Evolutionary conservation across 2,797 vertebrate species (phyloP).

Genomic region (Mormyrops boulengeri): DNA sequence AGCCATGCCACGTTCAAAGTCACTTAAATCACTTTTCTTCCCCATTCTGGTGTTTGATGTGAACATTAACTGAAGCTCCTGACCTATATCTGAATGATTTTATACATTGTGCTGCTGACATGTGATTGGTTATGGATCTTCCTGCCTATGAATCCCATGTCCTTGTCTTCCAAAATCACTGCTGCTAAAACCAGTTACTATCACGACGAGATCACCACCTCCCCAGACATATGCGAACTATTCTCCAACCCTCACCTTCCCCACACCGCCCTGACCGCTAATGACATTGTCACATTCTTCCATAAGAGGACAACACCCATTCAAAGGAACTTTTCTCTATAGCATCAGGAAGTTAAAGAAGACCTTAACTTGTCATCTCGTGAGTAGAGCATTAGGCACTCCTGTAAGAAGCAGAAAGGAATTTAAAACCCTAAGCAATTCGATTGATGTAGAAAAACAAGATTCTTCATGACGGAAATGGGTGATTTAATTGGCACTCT

Average conservation of each 20-base stretch:
- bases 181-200: background rate
- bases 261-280: background rate
- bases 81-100: background rate
- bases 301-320: background rate
- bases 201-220: background rate
- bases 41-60: background rate
- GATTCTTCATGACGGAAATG: background rate
- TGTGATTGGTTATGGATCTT: background rate
- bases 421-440: background rate
- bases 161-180: background rate
- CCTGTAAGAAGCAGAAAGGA: background rate
- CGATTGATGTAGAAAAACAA: background rate
- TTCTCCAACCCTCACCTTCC: background rate
- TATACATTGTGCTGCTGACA: background rate
- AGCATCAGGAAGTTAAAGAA: background rate
- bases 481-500: background rate
- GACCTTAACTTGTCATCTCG: background rate
- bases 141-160: background rate
- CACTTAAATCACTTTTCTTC: background rate
- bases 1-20: background rate
- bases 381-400: background rate
- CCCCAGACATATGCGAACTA: background rate
- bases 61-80: background rate
- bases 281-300: background rate
- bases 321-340: background rate